Base-by-base conservation (phyloP, 2,113 vertebrate species). In the Cyphotilapia sp. region DNA sequence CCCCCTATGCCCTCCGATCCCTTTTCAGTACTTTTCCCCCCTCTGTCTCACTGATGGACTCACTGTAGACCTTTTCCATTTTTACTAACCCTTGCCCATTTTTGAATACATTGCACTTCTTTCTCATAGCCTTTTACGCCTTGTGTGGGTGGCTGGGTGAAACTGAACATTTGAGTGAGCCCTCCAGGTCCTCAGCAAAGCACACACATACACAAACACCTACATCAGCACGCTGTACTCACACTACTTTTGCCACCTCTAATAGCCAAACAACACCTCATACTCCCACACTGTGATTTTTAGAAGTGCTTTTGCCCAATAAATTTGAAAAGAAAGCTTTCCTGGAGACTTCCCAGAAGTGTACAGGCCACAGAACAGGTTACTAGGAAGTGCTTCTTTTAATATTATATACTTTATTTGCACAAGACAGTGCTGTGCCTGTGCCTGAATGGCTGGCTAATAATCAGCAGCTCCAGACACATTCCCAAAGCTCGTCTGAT, bases 301-400 rank as follows among this genome's bases (percentile, higher is more conserved):
- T 66, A 87, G 66, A 87, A 91, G 89, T 85, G 91, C 89, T 89
- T 91, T 92, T 93, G 76, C 90, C 87, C 88, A 93, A 94, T 91
- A 86, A 31, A 92, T 90, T 83, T 91, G 19, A 91, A 91, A 91
- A 88, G 80, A 82, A 87, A 61, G 84, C 87, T 87, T 85, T 85
- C 85, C 88, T 74, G 40, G 91, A 92, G 85, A 90, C 86, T 87
- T 86, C 90, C 91, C 85, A 87, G 31, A 89, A 85, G 88, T 51
- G 71, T 89, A 92, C 66, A 87, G 86, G 88, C 87, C 89, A 92
- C 27, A 71, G 57, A 91, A 59, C 11, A 83, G 76, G 87, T 89
- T 90, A 89, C 76, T 80, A 57, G 63, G 69, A 89, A 89, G 71
- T 84, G 63, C 49, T 84, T 90, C 31, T 74, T 90, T 81, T 89